These are phyloP conservation scores for Lasioglossum baleicum DNA, from an alignment of 1,140 invertebrate species.

Conservation along the genomic window DNA sequence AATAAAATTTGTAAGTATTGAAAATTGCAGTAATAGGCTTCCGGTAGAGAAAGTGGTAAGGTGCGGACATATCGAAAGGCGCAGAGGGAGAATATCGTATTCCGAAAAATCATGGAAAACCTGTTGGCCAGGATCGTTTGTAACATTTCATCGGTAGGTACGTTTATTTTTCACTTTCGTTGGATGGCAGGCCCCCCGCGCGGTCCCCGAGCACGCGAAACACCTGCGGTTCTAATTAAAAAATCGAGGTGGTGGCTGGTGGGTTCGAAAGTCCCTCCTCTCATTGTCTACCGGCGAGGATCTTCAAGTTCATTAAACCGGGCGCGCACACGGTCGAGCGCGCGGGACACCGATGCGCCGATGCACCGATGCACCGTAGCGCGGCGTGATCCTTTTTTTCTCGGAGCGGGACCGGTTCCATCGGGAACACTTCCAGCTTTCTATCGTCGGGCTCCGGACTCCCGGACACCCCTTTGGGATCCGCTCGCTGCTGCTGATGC, in stretches of 20 bases:
- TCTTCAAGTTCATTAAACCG: constrained; percentile 61
- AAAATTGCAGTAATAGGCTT: no score
- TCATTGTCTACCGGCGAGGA: constrained; percentile 56
- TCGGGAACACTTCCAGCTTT: constrained; percentile 66
- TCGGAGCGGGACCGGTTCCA: constrained; percentile 56
- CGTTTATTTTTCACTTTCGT: no score
- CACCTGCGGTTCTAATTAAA: constrained; percentile 45
- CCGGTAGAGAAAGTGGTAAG: no score
- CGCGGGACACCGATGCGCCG: constrained; percentile 48
- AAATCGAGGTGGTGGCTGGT: background rate
- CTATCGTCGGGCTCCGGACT: constrained; percentile 45
- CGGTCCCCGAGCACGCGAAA: constrained; percentile 10
- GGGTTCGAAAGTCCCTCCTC: constrained; percentile 1
- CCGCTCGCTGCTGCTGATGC: background rate
- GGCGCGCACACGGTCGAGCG: constrained; percentile 19
- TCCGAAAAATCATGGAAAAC: no score
- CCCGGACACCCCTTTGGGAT: constrained; percentile 45
- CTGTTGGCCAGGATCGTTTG: no score
- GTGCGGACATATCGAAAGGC: no score
- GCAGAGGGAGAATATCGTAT: no score
- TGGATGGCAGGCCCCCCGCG: no score
- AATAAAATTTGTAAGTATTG: no score
- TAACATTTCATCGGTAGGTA: no score
- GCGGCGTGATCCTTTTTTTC: constrained; percentile 37
- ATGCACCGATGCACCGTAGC: no score